Conservation (phyloP, 1,140 invertebrate genomes). For the Achroia grisella region DNA sequence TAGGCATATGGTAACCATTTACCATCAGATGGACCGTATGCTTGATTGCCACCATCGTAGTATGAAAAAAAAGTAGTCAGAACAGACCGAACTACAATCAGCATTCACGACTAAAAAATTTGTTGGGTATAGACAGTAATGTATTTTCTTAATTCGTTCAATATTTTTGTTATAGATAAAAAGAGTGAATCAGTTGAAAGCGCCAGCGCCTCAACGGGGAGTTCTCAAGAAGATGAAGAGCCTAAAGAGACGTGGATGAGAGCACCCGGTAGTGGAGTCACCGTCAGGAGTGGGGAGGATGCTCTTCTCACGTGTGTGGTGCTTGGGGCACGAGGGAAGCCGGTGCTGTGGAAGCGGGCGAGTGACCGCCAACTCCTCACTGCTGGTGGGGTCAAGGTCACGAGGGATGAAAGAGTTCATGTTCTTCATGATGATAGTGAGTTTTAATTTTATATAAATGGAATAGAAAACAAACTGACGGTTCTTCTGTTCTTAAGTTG, state of each 20-base stretch:
- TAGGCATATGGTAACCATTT: too few species aligned
- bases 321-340: slow-evolving; percentile 77
- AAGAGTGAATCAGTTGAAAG: slow-evolving; percentile 37
- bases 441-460: slow-evolving; percentile 10
- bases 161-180: slow-evolving; percentile 27
- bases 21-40: too few species aligned
- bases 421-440: slow-evolving; percentile 81
- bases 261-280: slow-evolving; percentile 37
- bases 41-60: too few species aligned
- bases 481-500: too few species aligned
- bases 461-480: too few species aligned
- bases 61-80: too few species aligned
- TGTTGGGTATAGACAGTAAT: too few species aligned
- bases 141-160: too few species aligned
- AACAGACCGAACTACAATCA: too few species aligned
- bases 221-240: slow-evolving; percentile 38
- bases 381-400: slow-evolving; percentile 81
- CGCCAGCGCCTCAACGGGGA: slow-evolving; percentile 32
- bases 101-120: too few species aligned
- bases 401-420: slow-evolving; percentile 79
- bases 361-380: slow-evolving; percentile 82
- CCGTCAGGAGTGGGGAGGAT: slow-evolving; percentile 78
- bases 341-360: slow-evolving; percentile 82
- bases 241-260: slow-evolving; percentile 52
- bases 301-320: slow-evolving; percentile 85